Conservation (phyloP, 2,797 vertebrate genomes). For the Paedocypris micromegethes region DNA sequence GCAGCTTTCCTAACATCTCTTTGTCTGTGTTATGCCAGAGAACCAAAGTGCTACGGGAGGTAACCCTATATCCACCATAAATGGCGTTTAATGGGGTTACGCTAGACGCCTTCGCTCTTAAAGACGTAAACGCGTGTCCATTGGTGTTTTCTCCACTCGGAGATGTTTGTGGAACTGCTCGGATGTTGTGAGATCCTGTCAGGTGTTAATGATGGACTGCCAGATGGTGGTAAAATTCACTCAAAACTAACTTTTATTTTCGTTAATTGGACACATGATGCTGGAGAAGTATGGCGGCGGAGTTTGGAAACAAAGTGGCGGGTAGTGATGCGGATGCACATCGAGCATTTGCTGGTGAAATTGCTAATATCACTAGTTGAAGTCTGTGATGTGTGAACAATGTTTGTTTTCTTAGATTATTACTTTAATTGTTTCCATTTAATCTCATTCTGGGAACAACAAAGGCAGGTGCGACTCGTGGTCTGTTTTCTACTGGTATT, state of each 20-base stretch:
- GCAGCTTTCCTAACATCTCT: conserved; percentile 32
- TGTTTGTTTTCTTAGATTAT: no score
- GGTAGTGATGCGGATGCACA: conserved; percentile 14
- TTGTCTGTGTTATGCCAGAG: conserved; percentile 40
- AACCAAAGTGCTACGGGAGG: conserved; percentile 37
- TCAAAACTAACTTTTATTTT: conserved; percentile 6
- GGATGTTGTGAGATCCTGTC: conserved; percentile 31
- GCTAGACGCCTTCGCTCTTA: conserved; percentile 37
- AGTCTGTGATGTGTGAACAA: no score
- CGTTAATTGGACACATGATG: conserved; percentile 12
- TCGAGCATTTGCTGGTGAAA: conserved; percentile 17
- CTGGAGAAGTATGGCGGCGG: conserved; percentile 8
- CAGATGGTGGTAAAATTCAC: conserved; percentile 32
- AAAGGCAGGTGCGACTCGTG: no score
- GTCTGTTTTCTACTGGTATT: no score
- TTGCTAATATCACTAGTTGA: no score
- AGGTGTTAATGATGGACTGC: conserved; percentile 44
- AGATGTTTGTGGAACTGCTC: neutral
- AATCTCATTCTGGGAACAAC: no score
- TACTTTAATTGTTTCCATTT: no score
- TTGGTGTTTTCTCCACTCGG: conserved; percentile 17
- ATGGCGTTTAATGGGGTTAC: conserved; percentile 30
- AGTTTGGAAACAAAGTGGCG: conserved; percentile 16
- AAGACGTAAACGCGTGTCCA: conserved; percentile 26
- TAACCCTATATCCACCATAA: conserved; percentile 38